Base-by-base conservation (phyloP, 2,797 vertebrate genomes). In the Spheniscus humboldti region DNA sequence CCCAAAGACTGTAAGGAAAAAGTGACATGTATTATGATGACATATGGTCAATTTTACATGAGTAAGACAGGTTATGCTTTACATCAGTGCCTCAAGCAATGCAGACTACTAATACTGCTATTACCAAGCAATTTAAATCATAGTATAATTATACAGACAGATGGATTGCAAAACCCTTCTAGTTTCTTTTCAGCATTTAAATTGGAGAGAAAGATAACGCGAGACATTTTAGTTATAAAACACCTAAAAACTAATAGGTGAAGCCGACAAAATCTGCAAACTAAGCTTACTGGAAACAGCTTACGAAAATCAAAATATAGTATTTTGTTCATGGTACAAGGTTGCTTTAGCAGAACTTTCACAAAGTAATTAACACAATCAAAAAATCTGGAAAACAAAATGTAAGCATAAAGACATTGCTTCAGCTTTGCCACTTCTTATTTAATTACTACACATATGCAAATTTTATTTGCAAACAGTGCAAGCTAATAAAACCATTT, bases 41-140 rank as follows among this genome's bases (percentile, higher is more conserved):
- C 48, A 90, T 93, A 95, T 84, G 78, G 84, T 69, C 73, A 69
- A 52, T 82, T 96, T 92, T 81, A 94, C 57, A 73, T 6, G 4
- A 88, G 31, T 64, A 81, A 90, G 60, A 73, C 56, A 90, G 60
- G 86, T 92, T 96, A 93, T 53, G 62, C 76, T 91, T 96, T 94
- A 66, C n/a, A 81, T 80, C 77, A 52, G 39, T 53, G 68, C 84
- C 73, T 91, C 72, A 73, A 92, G 92, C 64, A 97, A 92, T 10
- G 24, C 28, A 88, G 88, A 91, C 57, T 81, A 91, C 57, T 92
- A 95, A 95, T 76, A 81, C 63, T 88, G 48, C 73, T 87, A 93
- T 92, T 93, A 92, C 37, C 37, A 95, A 91, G 81, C 69, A 93
- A 95, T 96, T 95, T 95, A 94, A 90, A 92, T 95, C 67, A 93